Conservation (phyloP, 2,888 invertebrate species). For the Drosophila borborema region DNA sequence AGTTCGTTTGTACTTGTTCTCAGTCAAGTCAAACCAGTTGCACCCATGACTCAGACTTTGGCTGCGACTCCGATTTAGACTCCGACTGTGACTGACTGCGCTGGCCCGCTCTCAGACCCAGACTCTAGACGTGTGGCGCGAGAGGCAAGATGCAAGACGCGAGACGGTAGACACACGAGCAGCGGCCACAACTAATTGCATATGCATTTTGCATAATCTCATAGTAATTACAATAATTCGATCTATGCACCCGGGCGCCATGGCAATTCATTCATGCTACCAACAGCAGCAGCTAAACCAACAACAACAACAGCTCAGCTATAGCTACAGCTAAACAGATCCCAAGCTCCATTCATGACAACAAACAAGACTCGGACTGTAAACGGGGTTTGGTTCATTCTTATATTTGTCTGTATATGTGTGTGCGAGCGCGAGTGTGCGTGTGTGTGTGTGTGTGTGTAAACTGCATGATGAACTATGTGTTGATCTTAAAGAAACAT, state of each 20-base stretch:
- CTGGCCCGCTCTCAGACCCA: conserved; percentile 14
- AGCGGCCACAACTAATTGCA: conserved; percentile 50
- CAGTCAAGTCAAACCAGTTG: conserved; percentile 77
- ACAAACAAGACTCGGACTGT: conserved; percentile 34
- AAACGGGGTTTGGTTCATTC: conserved; percentile 39
- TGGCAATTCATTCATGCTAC: conserved; percentile 63
- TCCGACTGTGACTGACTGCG: conserved; percentile 16
- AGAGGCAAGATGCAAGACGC: not conserved
- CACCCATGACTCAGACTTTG: conserved; percentile 63
- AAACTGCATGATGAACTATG: not conserved
- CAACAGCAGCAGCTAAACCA: conserved; percentile 9
- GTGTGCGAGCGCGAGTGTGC: conserved; percentile 21
- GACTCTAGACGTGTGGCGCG: not conserved
- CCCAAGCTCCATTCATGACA: conserved; percentile 53
- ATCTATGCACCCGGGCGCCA: conserved; percentile 57
- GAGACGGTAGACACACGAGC: not conserved
- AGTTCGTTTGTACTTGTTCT: conserved; percentile 55
- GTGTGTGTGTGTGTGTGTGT: conserved; percentile 6
- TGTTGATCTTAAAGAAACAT: not conserved
- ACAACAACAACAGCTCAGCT: not conserved
- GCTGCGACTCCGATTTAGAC: conserved; percentile 18
- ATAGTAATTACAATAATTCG: conserved; percentile 78
- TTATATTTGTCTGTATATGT: conserved; percentile 36
- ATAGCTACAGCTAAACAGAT: conserved; percentile 30
- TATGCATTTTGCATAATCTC: conserved; percentile 76